Evolutionary conservation across 2,113 vertebrate genomes (phyloP).

Genomic region (Pollimyrus isidori): DNA sequence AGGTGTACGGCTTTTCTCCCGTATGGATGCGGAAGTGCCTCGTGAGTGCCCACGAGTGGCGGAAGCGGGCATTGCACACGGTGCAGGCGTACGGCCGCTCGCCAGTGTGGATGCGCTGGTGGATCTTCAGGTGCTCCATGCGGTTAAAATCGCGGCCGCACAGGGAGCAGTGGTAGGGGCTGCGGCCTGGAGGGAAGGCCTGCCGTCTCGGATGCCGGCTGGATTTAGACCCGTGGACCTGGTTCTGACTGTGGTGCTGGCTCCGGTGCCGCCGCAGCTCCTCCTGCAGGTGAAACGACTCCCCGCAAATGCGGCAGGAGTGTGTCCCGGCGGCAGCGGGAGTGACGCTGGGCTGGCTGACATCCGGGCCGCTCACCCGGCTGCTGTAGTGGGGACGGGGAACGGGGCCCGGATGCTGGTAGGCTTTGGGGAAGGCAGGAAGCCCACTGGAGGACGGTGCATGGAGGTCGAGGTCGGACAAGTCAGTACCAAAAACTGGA

Average conservation of each 20-base stretch:
- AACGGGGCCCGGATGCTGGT: neutral
- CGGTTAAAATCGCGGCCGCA: constrained; percentile 46
- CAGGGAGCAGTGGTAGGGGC: constrained; percentile 35
- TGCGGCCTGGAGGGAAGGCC: constrained; percentile 26
- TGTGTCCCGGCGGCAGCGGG: neutral
- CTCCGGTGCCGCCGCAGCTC: constrained; percentile 28
- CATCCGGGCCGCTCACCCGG: neutral
- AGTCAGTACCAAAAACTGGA: constrained; percentile 21
- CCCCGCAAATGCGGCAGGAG: constrained; percentile 25
- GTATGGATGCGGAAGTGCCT: constrained; percentile 46
- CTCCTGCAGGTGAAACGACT: constrained; percentile 25
- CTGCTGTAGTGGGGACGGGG: neutral
- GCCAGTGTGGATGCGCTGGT: constrained; percentile 47
- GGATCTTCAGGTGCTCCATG: constrained; percentile 46
- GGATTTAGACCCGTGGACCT: constrained; percentile 8
- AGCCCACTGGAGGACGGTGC: constrained; percentile 17
- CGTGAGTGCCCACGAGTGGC: constrained; percentile 43
- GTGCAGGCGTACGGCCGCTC: constrained; percentile 42
- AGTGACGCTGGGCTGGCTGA: neutral
- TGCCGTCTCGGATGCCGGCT: constrained; percentile 23
- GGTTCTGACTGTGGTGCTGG: constrained; percentile 22
- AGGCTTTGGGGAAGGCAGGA: constrained; percentile 17
- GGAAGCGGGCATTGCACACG: constrained; percentile 41
- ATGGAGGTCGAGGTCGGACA: constrained; percentile 28
- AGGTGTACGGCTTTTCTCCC: constrained; percentile 43